These are phyloP conservation scores for Hippolais icterina DNA, from an alignment of 2,113 vertebrate genomes.

Conservation along the genomic window DNA sequence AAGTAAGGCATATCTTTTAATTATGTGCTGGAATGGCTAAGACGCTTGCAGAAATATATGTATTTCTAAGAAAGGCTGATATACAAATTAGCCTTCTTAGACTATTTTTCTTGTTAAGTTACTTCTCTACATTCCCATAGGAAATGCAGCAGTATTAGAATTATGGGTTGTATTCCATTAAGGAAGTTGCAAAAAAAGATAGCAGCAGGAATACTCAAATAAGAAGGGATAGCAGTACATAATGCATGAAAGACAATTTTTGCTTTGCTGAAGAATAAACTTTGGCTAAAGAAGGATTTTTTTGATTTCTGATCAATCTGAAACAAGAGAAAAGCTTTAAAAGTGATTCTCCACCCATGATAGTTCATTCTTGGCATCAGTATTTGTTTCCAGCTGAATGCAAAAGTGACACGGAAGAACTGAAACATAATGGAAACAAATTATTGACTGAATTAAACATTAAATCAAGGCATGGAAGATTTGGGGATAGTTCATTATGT, in stretches of 20 bases:
- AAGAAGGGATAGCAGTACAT: neutral
- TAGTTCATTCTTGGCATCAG: neutral
- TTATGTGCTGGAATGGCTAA: neutral
- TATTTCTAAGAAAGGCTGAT: neutral
- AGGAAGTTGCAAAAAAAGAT: neutral
- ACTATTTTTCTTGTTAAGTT: neutral
- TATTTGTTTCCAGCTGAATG: slow-evolving; percentile 11
- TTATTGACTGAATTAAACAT: neutral
- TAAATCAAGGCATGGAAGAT: neutral
- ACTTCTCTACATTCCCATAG: neutral
- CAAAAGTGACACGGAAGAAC: neutral
- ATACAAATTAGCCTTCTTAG: neutral
- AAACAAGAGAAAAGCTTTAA: neutral
- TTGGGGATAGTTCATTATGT: neutral
- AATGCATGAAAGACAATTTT: neutral
- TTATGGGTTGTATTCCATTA: neutral
- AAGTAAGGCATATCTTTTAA: neutral
- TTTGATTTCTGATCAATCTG: neutral
- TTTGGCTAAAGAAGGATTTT: neutral
- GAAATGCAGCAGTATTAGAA: neutral
- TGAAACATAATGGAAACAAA: slow-evolving; percentile 29
- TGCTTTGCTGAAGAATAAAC: neutral
- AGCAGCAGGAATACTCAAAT: neutral
- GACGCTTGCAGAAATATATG: neutral
- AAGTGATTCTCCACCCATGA: neutral